Percentiles rank a stretch among this genome's conserved stretches.
phyloP scores from a whole-genome alignment of 2,888 invertebrate species.

The Ommatoiulus sabulosus region DNA sequence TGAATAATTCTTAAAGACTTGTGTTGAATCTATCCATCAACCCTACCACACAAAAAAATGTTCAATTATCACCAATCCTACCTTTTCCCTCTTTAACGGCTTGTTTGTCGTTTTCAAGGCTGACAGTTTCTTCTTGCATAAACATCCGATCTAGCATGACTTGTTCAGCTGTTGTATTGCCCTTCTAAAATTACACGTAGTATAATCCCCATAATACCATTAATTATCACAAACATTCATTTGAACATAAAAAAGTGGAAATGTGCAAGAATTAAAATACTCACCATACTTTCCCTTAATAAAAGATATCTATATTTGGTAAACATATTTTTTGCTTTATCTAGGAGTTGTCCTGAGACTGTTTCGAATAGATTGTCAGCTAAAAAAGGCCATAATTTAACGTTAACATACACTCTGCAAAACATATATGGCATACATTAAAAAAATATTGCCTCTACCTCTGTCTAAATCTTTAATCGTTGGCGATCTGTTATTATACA shows the following conservation, averaged over 20 bases:
- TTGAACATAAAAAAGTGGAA: conserved; percentile 19
- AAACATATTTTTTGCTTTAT: conserved; percentile 78
- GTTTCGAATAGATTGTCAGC: conserved; percentile 65
- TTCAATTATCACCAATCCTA: conserved; percentile 58
- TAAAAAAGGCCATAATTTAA: conserved; percentile 49
- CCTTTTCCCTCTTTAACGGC: conserved; percentile 65
- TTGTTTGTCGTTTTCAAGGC: conserved; percentile 69
- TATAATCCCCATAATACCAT: neutral
- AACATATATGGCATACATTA: too few relatives aligned
- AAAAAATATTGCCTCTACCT: conserved; percentile 62
- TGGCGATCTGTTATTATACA: conserved; percentile 76
- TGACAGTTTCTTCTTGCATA: conserved; percentile 78
- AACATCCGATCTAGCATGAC: conserved; percentile 82
- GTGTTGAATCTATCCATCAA: too few relatives aligned
- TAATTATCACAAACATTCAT: conserved; percentile 52
- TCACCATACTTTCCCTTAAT: conserved; percentile 82
- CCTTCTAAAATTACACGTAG: conserved; percentile 71
- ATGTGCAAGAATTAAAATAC: conserved; percentile 57
- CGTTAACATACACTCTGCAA: neutral
- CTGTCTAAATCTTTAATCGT: conserved; percentile 73
- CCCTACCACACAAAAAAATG: too few relatives aligned
- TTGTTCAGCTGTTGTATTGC: conserved; percentile 79
- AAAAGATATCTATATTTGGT: conserved; percentile 80
- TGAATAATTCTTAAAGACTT: too few relatives aligned
- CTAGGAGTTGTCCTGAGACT: conserved; percentile 73